Percentiles rank a stretch among this genome's conserved stretches.
phyloP scores from a whole-genome alignment of 2,888 invertebrate genomes.

The Ochropacha duplaris region DNA sequence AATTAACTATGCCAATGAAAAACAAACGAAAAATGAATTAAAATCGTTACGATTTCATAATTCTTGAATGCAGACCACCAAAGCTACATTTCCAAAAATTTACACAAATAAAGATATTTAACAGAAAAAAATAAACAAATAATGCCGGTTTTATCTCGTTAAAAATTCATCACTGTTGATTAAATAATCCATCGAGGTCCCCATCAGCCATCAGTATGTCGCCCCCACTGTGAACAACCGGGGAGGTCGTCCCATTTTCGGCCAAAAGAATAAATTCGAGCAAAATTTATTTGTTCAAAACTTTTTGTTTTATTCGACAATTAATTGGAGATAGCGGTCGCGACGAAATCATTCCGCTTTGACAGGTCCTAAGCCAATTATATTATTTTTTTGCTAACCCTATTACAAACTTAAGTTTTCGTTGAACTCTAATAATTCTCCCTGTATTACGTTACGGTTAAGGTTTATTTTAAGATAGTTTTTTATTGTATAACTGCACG shows the following conservation, averaged over 20 bases:
- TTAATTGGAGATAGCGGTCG: conserved; percentile 68
- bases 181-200: conserved; percentile 27
- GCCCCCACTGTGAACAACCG: conserved; percentile 52
- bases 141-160: conserved; percentile 25
- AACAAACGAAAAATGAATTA: neutral
- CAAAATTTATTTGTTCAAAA: conserved; percentile 47
- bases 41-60: neutral
- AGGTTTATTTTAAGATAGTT: conserved; percentile 33
- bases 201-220: conserved; percentile 22
- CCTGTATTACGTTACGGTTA: conserved; percentile 26
- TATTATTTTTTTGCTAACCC: conserved; percentile 33
- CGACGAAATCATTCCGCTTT: conserved; percentile 73
- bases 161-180: conserved; percentile 33
- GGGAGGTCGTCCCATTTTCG: conserved; percentile 58
- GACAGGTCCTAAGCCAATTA: conserved; percentile 70
- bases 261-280: conserved; percentile 24
- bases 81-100: conserved; percentile 19
- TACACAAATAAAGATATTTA: conserved; percentile 17
- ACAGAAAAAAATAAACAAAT: conserved; percentile 19
- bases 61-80: conserved; percentile 25
- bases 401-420: neutral
- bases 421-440: neutral
- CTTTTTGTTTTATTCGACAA: conserved; percentile 56
- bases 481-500: conserved; percentile 21
- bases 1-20: too few species aligned